Evolutionary conservation across 2,797 vertebrate genomes (phyloP).

Genomic region (Eptatretus atami): DNA sequence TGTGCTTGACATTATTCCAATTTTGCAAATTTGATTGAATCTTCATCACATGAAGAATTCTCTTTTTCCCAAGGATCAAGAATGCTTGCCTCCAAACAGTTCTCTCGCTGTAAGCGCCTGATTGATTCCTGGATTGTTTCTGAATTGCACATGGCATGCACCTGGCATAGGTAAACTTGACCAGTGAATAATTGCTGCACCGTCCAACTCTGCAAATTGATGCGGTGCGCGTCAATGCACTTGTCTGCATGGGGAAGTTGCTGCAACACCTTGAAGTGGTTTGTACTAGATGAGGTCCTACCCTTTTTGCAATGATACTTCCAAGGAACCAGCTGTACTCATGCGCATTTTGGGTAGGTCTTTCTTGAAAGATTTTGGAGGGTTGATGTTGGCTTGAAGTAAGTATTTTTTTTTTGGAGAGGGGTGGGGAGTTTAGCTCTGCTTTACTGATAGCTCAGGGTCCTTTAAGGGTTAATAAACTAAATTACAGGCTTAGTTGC

Average conservation of each 20-base stretch:
- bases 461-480: too few relatives aligned
- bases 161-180: too few relatives aligned
- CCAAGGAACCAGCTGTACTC: constrained; percentile 78
- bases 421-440: too few relatives aligned
- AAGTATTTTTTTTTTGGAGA: too few relatives aligned
- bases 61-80: constrained; percentile 82
- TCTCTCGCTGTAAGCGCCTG: constrained; percentile 57
- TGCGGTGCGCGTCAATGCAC: constrained; percentile 68
- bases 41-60: constrained; percentile 98
- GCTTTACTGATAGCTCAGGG: too few relatives aligned
- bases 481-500: too few relatives aligned
- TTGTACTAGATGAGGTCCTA: constrained; percentile 81
- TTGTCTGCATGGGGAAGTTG: constrained; percentile 90
- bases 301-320: constrained; percentile 87
- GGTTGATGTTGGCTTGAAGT: too few relatives aligned
- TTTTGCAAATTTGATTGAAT: constrained; percentile 91
- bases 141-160: too few relatives aligned
- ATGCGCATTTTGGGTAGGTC: constrained; percentile 76
- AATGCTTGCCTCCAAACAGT: constrained; percentile 67
- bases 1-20: constrained; percentile 92
- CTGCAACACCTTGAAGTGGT: constrained; percentile 96
- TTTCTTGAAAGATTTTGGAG: neutral
- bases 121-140: too few relatives aligned
- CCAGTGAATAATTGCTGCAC: neutral
- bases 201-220: neutral